Evolutionary conservation across 1,140 invertebrate species (phyloP).

Genomic region (Hyles euphorbiae): DNA sequence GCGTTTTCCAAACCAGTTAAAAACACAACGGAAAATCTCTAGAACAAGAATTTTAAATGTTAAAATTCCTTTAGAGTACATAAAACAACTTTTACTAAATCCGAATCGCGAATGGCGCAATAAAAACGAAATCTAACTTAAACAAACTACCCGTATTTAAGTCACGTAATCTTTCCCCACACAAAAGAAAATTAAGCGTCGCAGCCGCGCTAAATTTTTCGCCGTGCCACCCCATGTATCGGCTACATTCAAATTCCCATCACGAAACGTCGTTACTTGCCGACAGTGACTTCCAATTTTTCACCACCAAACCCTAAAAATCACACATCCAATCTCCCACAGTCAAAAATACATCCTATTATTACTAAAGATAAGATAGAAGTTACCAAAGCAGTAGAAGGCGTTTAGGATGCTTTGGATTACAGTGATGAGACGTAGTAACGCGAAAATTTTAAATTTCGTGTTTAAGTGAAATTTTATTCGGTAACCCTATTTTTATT

Average conservation of each 20-base stretch:
- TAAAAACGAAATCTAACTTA: not conserved
- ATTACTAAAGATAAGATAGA: slow-evolving; percentile 5
- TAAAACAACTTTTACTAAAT: too few relatives aligned
- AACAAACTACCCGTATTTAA: slow-evolving; percentile 30
- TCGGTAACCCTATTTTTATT: slow-evolving; percentile 58
- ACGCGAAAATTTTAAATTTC: slow-evolving; percentile 69
- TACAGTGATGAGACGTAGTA: slow-evolving; percentile 17
- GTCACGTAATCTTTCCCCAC: slow-evolving; percentile 42
- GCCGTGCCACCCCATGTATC: slow-evolving; percentile 18
- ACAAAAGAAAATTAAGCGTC: slow-evolving; percentile 46
- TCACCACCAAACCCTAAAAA: slow-evolving; percentile 14
- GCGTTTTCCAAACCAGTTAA: too few relatives aligned
- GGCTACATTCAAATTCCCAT: slow-evolving; percentile 49
- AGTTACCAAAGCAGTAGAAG: not conserved
- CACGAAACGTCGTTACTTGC: slow-evolving; percentile 65
- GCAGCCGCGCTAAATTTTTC: slow-evolving; percentile 31
- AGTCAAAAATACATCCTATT: too few relatives aligned
- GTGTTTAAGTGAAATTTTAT: slow-evolving; percentile 72
- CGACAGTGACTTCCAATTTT: slow-evolving; percentile 69
- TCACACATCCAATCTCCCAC: slow-evolving; percentile 10
- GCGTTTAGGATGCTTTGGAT: too few relatives aligned
- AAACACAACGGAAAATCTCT: too few relatives aligned
- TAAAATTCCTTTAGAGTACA: too few relatives aligned
- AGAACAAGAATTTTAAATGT: too few relatives aligned
- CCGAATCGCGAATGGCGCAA: too few relatives aligned